Evolutionary conservation across 2,888 invertebrate species (phyloP), one percentile per base, ranked within the genome.

Genomic region (Drosophila seclusa): DNA sequence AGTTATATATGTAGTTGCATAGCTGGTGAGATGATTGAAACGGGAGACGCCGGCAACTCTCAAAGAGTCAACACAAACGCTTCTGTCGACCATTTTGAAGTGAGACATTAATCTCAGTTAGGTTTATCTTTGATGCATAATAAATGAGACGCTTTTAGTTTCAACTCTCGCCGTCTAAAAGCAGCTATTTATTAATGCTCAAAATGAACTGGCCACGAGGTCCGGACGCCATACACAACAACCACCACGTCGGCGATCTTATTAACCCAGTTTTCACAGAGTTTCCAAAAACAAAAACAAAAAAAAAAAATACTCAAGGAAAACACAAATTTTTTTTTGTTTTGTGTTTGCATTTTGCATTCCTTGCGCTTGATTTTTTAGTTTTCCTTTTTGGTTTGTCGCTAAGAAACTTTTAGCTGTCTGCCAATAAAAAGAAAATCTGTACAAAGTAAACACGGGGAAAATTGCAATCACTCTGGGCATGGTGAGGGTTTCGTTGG

Each of bases 21-120:
- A 32, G 60, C 40, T 58, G 42, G 5, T 65, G 32, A 45, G 53
- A 53, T 63, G 70, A 55, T 54, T 54, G 36, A 21, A 36, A 11
- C 60, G 73, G 70, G 53, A 24, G 53, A 16, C 11, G 73, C 42
- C 70, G 34, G 50, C 49, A 58, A 24, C 59, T n/a, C 59, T 60
- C 45, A 78, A 60, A 68, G 79, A 69, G 75, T 54, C 52, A 62
- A 62, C 40, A 29, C 70, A 71, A 78, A 55, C 76, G 73, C 62
- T 63, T 45, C 65, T 70, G 84, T 87, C 83, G 58, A 68, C 64
- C 75, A 68, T 71, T 74, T 67, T 76, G 81, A 87, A 87, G 90
- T 90, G 87, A 90, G 87, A 90, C 87, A 87, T 90, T 87, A 87
- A 87, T 87, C 90, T 90, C 90, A 87, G 87, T 87, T 87, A 85